These are phyloP conservation scores for Epicampocera succincta DNA, from an alignment of 2,888 invertebrate species.

Conservation along the genomic window DNA sequence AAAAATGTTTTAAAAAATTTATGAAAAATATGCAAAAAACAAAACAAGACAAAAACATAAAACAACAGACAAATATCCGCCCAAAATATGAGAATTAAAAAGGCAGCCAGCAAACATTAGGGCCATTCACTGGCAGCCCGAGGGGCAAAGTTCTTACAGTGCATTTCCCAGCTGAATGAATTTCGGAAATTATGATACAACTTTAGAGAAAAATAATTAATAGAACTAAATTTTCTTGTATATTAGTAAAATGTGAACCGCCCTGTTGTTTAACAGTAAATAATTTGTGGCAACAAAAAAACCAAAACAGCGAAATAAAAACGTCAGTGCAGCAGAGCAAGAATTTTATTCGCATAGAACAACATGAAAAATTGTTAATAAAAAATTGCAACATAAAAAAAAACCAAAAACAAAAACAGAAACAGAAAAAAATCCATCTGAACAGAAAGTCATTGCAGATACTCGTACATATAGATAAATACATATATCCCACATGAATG, in stretches of 20 bases:
- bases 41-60: slow-evolving; percentile 32
- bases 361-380: slow-evolving; percentile 49
- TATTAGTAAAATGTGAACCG: not conserved
- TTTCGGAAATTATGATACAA: too few relatives aligned
- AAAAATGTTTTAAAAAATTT: slow-evolving; percentile 36
- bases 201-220: not conserved
- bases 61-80: slow-evolving; percentile 35
- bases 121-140: slow-evolving; percentile 5
- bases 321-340: slow-evolving; percentile 17
- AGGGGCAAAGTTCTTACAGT: too few relatives aligned
- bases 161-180: too few relatives aligned
- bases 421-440: not conserved
- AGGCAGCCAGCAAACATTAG: slow-evolving; percentile 7
- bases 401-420: not conserved
- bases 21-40: not conserved
- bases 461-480: not conserved
- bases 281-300: slow-evolving; percentile 21
- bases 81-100: slow-evolving; percentile 62
- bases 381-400: slow-evolving; percentile 49
- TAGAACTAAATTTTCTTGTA: not conserved
- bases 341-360: slow-evolving; percentile 30
- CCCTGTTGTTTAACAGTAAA: slow-evolving; percentile 28
- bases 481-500: slow-evolving; percentile 1
- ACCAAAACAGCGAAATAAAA: slow-evolving; percentile 21
- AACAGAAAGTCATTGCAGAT: slow-evolving; percentile 23